These are phyloP conservation scores for Pseudotriccus pelzelni DNA, from an alignment of 2,797 vertebrate species.

Conservation along the genomic window DNA sequence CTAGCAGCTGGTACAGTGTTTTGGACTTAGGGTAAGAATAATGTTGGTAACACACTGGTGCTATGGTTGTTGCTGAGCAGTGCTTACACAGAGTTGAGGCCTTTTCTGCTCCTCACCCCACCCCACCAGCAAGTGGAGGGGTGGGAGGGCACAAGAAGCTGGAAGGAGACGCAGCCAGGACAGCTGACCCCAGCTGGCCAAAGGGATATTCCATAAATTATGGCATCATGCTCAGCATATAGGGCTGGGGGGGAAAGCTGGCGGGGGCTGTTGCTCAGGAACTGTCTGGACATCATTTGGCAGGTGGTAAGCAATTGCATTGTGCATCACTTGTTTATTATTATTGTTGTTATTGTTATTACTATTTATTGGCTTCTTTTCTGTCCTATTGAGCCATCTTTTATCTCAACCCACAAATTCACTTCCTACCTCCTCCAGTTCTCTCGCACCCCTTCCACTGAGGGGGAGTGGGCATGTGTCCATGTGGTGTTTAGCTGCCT, in stretches of 20 bases:
- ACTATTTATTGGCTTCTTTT: background rate
- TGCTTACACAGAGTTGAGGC: background rate
- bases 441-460: background rate
- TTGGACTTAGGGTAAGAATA: background rate
- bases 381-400: background rate
- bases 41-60: background rate
- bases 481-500: background rate
- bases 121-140: fast-evolving
- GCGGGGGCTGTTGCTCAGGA: background rate
- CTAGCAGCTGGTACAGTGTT: background rate
- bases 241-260: background rate
- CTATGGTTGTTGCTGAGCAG: background rate
- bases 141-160: background rate
- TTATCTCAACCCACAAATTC: background rate
- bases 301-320: background rate
- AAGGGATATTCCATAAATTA: background rate
- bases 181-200: background rate
- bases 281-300: background rate
- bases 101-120: background rate
- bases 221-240: background rate
- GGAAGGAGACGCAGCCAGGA: background rate
- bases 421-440: background rate
- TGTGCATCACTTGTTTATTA: background rate
- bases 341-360: background rate
- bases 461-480: background rate